Conservation (phyloP, 2,888 invertebrate species). For the Pollenia griseotomentosa region DNA sequence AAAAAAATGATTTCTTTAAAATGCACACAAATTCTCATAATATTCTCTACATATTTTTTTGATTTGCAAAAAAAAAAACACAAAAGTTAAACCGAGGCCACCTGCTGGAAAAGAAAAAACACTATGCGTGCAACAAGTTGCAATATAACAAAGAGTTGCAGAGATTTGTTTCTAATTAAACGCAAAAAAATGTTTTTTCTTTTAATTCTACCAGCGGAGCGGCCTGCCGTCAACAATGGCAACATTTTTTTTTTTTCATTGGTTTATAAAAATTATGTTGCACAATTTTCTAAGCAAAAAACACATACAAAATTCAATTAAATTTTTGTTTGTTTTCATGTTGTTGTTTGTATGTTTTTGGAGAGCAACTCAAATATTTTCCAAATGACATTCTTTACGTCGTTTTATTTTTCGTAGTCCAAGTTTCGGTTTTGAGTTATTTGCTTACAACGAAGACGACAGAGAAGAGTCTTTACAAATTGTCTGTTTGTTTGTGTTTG, state of each 20-base stretch:
- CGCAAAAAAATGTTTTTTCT: slow-evolving; percentile 55
- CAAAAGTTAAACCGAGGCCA: slow-evolving; percentile 25
- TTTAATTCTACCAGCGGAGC: not conserved
- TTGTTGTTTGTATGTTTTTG: slow-evolving; percentile 1
- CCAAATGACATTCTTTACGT: slow-evolving; percentile 53
- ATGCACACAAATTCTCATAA: slow-evolving; percentile 21
- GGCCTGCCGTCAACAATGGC: slow-evolving; percentile 26
- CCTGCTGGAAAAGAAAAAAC: slow-evolving; percentile 38
- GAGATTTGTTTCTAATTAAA: slow-evolving; percentile 56
- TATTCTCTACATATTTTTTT: slow-evolving; percentile 9
- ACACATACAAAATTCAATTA: slow-evolving; percentile 64
- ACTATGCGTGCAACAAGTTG: slow-evolving; percentile 58
- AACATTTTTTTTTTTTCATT: not conserved
- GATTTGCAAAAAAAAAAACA: not conserved
- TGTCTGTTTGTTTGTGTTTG: not conserved
- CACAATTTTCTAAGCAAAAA: slow-evolving; percentile 54
- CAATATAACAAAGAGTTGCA: slow-evolving; percentile 1
- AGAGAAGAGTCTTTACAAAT: slow-evolving; percentile 2
- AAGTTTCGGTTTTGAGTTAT: slow-evolving; percentile 37
- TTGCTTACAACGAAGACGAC: not conserved
- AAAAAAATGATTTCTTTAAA: not conserved
- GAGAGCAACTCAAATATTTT: slow-evolving; percentile 34
- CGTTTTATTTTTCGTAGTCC: not conserved
- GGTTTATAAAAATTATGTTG: slow-evolving; percentile 50
- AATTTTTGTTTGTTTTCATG: slow-evolving; percentile 27